Percentiles rank a stretch among this genome's conserved stretches.
phyloP scores from a whole-genome alignment of 2,113 vertebrate species.

The Tachysurus vachellii region DNA sequence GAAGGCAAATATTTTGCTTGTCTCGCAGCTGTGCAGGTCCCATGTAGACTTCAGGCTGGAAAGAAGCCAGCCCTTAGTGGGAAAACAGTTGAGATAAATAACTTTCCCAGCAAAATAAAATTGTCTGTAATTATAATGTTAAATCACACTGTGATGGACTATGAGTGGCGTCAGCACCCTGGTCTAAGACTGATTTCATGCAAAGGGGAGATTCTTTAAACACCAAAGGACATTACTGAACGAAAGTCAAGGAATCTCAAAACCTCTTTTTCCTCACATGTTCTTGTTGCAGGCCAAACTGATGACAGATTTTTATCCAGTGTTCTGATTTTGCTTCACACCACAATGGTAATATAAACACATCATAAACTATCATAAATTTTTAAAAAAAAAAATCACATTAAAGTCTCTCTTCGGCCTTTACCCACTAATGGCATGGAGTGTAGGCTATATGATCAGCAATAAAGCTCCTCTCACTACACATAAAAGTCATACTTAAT shows the following conservation, averaged over 20 bases:
- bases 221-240: conserved; percentile 51
- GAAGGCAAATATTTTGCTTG: conserved; percentile 59
- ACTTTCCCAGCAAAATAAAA: conserved; percentile 52
- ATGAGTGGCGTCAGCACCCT: conserved; percentile 36
- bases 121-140: conserved; percentile 56
- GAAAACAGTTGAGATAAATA: conserved; percentile 51
- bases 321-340: conserved; percentile 59
- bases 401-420: conserved; percentile 7
- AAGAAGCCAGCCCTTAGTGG: conserved; percentile 43
- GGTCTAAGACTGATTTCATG: conserved; percentile 30
- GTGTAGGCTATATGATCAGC: neutral
- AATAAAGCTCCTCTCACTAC: neutral
- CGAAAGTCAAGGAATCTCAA: conserved; percentile 61
- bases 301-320: conserved; percentile 62
- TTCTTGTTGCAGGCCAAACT: conserved; percentile 57
- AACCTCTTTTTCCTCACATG: conserved; percentile 52
- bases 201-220: conserved; percentile 40
- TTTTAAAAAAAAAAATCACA: conserved; percentile 13
- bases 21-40: conserved; percentile 56
- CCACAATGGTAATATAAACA: conserved; percentile 26
- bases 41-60: conserved; percentile 49
- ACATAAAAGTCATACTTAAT: neutral
- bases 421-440: conserved; percentile 17
- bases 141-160: conserved; percentile 51
- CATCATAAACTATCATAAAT: conserved; percentile 20